phyloP scores from a whole-genome alignment of 2,113 vertebrate genomes.

The Polyodon spathula region DNA sequence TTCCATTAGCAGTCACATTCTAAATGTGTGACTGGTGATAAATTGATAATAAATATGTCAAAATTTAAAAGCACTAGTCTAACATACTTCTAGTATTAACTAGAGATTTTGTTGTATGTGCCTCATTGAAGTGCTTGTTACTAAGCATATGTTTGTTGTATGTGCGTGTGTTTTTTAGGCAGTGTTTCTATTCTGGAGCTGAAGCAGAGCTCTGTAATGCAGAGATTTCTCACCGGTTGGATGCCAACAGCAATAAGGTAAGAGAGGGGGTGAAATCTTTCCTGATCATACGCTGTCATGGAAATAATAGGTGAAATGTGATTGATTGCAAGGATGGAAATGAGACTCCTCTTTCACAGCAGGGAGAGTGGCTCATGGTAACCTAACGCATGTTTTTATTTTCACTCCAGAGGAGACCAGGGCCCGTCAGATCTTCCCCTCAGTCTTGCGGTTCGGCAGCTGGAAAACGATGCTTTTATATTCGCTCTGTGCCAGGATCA shows the following conservation, averaged over 20 bases:
- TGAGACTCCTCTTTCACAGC: too few relatives aligned
- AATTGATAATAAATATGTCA: too few relatives aligned
- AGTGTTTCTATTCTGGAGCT: constrained; percentile 62
- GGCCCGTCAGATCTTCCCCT: constrained; percentile 61
- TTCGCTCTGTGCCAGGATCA: constrained; percentile 89
- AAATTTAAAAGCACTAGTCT: too few relatives aligned
- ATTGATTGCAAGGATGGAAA: too few relatives aligned
- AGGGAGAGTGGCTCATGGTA: too few relatives aligned
- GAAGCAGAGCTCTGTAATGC: constrained; percentile 83
- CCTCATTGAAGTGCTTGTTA: too few relatives aligned
- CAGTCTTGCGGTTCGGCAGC: constrained; percentile 70
- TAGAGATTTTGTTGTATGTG: too few relatives aligned
- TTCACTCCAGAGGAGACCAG: constrained; percentile 63
- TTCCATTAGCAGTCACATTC: too few relatives aligned
- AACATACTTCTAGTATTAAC: too few relatives aligned
- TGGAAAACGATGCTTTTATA: constrained; percentile 78
- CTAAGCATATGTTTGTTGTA: too few relatives aligned
- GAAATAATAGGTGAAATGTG: background rate
- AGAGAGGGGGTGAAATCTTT: constrained; percentile 8
- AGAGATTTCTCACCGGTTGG: constrained; percentile 75
- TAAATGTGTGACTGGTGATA: too few relatives aligned
- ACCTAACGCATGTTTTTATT: background rate
- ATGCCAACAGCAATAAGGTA: constrained; percentile 85
- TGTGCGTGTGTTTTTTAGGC: constrained; percentile 39
- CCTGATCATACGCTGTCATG: too few relatives aligned